phyloP scores from a whole-genome alignment of 2,888 invertebrate genomes.

The Drosophila meridiana region DNA sequence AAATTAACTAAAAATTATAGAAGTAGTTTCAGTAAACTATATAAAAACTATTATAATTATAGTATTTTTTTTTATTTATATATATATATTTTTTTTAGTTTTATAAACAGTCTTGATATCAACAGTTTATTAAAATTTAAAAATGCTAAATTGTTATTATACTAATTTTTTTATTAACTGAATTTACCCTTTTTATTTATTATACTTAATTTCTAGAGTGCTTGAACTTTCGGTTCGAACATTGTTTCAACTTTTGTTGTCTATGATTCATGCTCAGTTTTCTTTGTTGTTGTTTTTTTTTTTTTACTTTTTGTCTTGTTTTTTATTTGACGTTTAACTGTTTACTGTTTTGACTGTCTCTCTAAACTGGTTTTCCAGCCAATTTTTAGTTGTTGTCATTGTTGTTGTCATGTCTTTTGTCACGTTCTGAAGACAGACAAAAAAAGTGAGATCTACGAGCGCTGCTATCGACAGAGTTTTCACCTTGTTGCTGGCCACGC shows the following conservation, averaged over 20 bases:
- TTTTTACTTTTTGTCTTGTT: constrained; percentile 19
- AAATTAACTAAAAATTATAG: background rate
- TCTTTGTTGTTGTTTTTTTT: constrained; percentile 2
- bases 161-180: background rate
- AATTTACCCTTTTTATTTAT: background rate
- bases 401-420: constrained; percentile 59
- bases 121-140: no score
- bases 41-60: background rate
- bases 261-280: constrained; percentile 61
- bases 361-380: constrained; percentile 68
- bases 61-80: background rate
- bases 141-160: background rate
- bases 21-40: background rate
- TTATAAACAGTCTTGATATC: background rate
- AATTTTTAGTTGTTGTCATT: constrained; percentile 25
- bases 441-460: constrained; percentile 70
- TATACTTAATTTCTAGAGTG: background rate
- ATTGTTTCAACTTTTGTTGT: constrained; percentile 13
- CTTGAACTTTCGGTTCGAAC: background rate
- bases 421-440: constrained; percentile 62
- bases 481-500: constrained; percentile 49
- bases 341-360: constrained; percentile 44
- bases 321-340: constrained; percentile 32
- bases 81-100: background rate
- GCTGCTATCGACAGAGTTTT: constrained; percentile 54